A percentile compares a stretch with the other conserved stretches of the same genome.
Conservation (phyloP, 2,113 vertebrate genomes). For the Pogonocichla stellata region DNA sequence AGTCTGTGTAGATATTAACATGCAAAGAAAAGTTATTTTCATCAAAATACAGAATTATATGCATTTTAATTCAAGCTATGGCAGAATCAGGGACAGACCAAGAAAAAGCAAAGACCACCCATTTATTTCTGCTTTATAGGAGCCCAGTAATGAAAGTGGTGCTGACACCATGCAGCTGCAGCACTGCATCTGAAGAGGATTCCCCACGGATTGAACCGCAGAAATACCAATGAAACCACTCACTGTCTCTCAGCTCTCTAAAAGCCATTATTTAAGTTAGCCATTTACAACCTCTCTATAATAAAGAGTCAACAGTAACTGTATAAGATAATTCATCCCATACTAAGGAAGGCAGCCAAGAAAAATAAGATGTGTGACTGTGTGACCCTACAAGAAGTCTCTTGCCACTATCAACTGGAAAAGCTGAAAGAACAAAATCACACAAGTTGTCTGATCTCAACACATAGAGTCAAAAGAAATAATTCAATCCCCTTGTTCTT, state of each 20-base stretch:
- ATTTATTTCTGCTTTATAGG: neutral
- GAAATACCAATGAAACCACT: neutral
- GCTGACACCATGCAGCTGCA: fast-evolving
- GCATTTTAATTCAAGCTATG: neutral
- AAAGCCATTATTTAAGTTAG: neutral
- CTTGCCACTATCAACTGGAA: neutral
- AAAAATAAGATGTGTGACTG: neutral
- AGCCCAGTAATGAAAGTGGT: neutral
- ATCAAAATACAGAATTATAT: neutral
- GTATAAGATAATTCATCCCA: neutral
- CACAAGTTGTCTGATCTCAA: neutral
- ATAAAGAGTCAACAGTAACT: neutral
- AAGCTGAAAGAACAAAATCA: neutral
- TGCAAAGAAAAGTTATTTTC: neutral
- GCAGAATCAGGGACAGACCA: neutral
- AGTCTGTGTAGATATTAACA: neutral
- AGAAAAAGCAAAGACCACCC: neutral
- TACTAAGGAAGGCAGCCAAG: neutral
- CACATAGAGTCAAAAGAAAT: neutral
- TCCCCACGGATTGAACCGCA: neutral
- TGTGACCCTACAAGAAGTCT: neutral
- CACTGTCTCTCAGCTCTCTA: neutral
- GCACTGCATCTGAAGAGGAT: neutral
- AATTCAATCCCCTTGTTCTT: neutral
- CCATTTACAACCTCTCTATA: neutral